Evolutionary conservation across 2,888 invertebrate genomes (phyloP), one percentile per base, ranked within the genome.

Genomic region (Crossocerus cetratus): DNA sequence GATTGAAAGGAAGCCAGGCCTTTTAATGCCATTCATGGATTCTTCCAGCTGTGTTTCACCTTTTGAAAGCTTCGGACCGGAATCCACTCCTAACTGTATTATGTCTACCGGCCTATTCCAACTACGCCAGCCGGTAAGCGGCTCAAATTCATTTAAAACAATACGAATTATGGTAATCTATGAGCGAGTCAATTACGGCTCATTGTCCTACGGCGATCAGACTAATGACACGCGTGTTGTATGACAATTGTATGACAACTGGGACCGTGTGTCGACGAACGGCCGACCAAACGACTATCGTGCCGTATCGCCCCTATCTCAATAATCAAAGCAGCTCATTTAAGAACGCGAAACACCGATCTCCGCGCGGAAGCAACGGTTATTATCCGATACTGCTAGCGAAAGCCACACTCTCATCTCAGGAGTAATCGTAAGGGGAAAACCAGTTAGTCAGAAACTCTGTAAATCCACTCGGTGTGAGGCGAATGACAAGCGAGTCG

Each of bases 131-230:
- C 2, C 16, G 4, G 32, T 32, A 49, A 14, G 49, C 11, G 49
- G 49, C 49, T 49, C 32, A 32, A 49, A n/a, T 16, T 14, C 16
- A 49, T 16, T 49, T 16, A 16, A 49, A 49, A 49, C 14, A 16
- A 16, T 49, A 13, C 49, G 16, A 49, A 49, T 49, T 49, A 49
- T 49, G 49, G 16, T 49, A 49, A 49, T 49, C 49, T 49, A 49
- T 16, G 14, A 49, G 49, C 49, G 49, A 16, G 14, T 16, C 49
- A 16, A 49, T 49, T 49, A 16, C 16, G 16, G 49, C 16, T 49
- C 49, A 49, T 49, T 49, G 49, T 49, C 14, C 49, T 49, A 16
- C 16, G 16, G 32, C 49, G 49, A 14, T 14, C 49, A 16, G n/a
- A 16, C 49, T 49, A 49, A 49, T 49, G 16, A 11, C 16, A 16